These are phyloP conservation scores for Empidonax traillii DNA, from an alignment of 2,113 vertebrate species.

Conservation along the genomic window DNA sequence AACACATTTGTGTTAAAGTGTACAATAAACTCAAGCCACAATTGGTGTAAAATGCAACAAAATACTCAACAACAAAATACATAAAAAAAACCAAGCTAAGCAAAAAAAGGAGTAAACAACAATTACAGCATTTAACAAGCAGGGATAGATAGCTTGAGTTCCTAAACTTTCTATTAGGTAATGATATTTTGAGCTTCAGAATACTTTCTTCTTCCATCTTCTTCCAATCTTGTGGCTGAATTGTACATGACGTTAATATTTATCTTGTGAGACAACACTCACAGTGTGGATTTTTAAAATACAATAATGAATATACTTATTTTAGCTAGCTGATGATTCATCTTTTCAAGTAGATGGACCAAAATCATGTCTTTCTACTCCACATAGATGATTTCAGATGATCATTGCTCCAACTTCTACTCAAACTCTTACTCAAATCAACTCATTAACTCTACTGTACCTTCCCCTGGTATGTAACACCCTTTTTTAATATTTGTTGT, in stretches of 20 bases:
- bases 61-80: conserved; percentile 32
- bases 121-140: conserved; percentile 48
- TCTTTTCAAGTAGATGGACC: not conserved
- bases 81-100: conserved; percentile 40
- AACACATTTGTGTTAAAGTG: conserved; percentile 42
- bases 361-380: not conserved
- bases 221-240: not conserved
- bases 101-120: conserved; percentile 48
- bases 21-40: conserved; percentile 18
- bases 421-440: not conserved
- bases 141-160: not conserved
- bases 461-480: not conserved
- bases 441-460: not conserved
- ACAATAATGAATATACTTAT: not conserved
- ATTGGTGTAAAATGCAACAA: conserved; percentile 11
- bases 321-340: not conserved
- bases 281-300: not conserved
- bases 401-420: not conserved
- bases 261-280: not conserved
- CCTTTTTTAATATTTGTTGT: not conserved
- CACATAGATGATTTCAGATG: not conserved
- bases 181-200: not conserved
- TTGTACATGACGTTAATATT: not conserved
- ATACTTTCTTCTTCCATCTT: not conserved
- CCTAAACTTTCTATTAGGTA: conserved; percentile 10